Evolutionary conservation across 1,140 invertebrate genomes (phyloP).

Genomic region (Drosophila nannoptera): DNA sequence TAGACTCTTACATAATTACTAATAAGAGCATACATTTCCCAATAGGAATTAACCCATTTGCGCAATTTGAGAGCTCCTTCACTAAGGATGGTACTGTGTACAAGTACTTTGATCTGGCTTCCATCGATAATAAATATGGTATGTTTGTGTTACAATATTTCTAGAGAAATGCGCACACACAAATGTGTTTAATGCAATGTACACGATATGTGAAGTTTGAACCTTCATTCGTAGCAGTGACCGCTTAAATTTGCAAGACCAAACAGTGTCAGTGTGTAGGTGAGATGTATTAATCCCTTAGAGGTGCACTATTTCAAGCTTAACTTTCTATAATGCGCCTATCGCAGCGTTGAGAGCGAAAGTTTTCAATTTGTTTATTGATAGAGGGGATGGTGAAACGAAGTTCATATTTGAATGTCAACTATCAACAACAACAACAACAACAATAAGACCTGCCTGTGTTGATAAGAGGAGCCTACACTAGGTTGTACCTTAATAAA

Average conservation of each 20-base stretch:
- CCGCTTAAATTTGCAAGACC: slow-evolving; percentile 66
- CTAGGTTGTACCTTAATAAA: slow-evolving; percentile 33
- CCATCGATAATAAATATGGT: slow-evolving; percentile 88
- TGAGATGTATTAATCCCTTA: slow-evolving; percentile 24
- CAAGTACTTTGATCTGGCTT: slow-evolving; percentile 87
- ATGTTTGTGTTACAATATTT: slow-evolving; percentile 74
- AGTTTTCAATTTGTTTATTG: slow-evolving; percentile 44
- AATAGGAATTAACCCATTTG: slow-evolving; percentile 85
- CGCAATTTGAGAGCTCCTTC: slow-evolving; percentile 84
- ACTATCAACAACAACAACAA: not conserved
- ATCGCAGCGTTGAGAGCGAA: slow-evolving; percentile 50
- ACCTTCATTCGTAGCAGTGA: slow-evolving; percentile 17
- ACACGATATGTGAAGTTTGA: slow-evolving; percentile 63
- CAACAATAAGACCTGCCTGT: slow-evolving; percentile 15
- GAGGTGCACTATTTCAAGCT: slow-evolving; percentile 4
- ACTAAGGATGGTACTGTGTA: slow-evolving; percentile 84
- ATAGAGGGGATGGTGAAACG: not conserved
- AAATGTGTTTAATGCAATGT: slow-evolving; percentile 28
- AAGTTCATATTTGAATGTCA: slow-evolving; percentile 12
- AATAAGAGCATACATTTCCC: not conserved
- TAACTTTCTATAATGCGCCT: slow-evolving; percentile 36
- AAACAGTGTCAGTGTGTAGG: slow-evolving; percentile 47
- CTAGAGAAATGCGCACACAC: slow-evolving; percentile 1
- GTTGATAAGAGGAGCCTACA: slow-evolving; percentile 45
- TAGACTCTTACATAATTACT: slow-evolving; percentile 41